phyloP scores from a whole-genome alignment of 2,113 vertebrate species.

The Oreocharis arfaki region DNA sequence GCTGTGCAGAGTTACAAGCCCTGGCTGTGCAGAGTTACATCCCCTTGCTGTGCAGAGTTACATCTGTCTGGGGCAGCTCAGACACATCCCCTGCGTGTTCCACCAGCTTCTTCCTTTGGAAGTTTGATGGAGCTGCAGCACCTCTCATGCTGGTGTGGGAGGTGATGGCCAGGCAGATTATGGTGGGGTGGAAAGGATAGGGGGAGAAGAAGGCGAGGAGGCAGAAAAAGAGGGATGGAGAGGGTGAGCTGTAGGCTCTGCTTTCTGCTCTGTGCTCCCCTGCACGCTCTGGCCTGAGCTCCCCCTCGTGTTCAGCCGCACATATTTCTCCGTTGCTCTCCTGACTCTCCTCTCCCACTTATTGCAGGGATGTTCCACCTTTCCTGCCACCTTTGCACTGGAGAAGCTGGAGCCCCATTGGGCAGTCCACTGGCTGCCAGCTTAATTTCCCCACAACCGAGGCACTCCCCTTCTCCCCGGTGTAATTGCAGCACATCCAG shows the following conservation, averaged over 20 bases:
- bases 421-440: neutral
- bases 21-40: too few relatives aligned
- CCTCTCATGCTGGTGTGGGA: rapidly evolving
- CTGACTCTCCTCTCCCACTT: neutral
- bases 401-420: rapidly evolving
- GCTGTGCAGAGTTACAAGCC: too few relatives aligned
- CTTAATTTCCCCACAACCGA: rapidly evolving
- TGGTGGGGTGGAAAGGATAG: too few relatives aligned
- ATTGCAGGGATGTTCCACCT: neutral
- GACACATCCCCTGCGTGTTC: rapidly evolving
- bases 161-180: rapidly evolving
- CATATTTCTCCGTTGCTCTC: neutral
- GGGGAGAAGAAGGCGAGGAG: neutral
- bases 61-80: rapidly evolving
- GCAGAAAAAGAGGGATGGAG: neutral
- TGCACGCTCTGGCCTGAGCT: neutral
- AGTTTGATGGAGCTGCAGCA: neutral
- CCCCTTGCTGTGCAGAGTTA: too few relatives aligned
- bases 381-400: rapidly evolving
- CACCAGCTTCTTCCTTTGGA: rapidly evolving
- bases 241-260: neutral
- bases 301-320: neutral
- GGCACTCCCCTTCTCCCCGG: neutral
- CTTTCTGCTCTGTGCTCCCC: neutral
- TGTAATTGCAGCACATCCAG: rapidly evolving